phyloP scores from a whole-genome alignment of 2,888 invertebrate species.

The Leptinotarsa haldemani region DNA sequence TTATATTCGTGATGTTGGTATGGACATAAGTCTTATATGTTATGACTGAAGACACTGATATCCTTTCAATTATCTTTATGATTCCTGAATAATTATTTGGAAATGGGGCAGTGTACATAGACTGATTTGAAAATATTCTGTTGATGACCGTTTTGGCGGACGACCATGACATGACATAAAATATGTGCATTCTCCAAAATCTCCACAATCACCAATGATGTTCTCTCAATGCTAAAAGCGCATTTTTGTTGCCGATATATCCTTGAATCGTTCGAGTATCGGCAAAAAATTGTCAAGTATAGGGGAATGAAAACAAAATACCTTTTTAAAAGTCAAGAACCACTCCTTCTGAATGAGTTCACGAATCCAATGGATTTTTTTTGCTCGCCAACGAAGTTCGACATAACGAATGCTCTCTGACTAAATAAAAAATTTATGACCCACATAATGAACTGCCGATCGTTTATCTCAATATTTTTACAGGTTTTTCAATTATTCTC shows the following conservation, averaged over 20 bases:
- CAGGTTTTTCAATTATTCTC: conserved; percentile 37
- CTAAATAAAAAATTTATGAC: conserved; percentile 35
- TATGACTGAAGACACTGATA: too few relatives aligned
- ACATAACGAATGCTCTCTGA: conserved; percentile 10
- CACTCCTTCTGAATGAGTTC: not conserved
- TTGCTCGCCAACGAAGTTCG: conserved; percentile 1
- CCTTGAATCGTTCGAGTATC: not conserved
- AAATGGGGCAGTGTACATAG: too few relatives aligned
- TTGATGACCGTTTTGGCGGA: not conserved
- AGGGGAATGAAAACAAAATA: not conserved
- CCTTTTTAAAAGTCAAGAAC: conserved; percentile 3
- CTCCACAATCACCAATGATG: not conserved
- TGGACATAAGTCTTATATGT: too few relatives aligned
- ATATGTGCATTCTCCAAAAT: not conserved
- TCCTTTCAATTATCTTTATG: too few relatives aligned
- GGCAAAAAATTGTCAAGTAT: not conserved
- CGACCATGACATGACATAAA: not conserved
- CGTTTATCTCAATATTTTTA: conserved; percentile 40
- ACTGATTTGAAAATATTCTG: too few relatives aligned
- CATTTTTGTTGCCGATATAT: not conserved
- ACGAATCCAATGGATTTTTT: not conserved
- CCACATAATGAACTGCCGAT: conserved; percentile 34
- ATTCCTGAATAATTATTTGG: too few relatives aligned
- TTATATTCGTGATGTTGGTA: too few relatives aligned
- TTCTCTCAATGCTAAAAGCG: not conserved